Percentiles rank a stretch among this genome's conserved stretches.
Conservation (phyloP, 2,113 vertebrate genomes). For the Catharus fuscescens region DNA sequence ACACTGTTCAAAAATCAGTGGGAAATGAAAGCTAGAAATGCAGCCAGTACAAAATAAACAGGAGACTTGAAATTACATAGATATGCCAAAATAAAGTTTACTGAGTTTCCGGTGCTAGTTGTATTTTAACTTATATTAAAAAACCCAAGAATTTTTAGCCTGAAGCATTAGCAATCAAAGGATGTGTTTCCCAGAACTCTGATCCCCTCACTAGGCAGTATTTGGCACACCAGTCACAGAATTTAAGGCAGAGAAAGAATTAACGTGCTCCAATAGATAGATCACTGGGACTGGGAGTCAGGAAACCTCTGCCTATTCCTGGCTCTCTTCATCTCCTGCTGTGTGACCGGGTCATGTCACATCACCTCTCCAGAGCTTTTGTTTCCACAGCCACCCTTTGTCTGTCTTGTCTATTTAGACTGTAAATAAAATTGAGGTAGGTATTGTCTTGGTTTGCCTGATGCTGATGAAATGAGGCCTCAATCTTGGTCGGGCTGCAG, state of each 20-base stretch:
- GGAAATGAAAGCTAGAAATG: background rate
- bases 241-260: background rate
- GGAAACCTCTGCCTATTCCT: conserved; percentile 34
- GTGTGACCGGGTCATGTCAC: conserved; percentile 63
- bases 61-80: background rate
- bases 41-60: background rate
- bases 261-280: background rate
- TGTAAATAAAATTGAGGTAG: conserved; percentile 65
- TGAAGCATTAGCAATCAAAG: background rate
- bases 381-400: conserved; percentile 61
- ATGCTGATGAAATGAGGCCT: conserved; percentile 16
- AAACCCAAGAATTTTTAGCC: background rate
- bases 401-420: conserved; percentile 57
- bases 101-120: background rate
- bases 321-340: conserved; percentile 45
- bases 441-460: conserved; percentile 23
- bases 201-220: background rate
- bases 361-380: conserved; percentile 56
- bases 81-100: background rate
- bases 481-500: background rate
- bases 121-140: background rate
- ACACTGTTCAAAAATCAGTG: background rate
- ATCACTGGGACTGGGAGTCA: conserved; percentile 21
- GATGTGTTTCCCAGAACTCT: background rate
- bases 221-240: conserved; percentile 2